Conservation (phyloP, 35 echinoderm and acorn worm species). For the Ophiothrix spiculata region DNA sequence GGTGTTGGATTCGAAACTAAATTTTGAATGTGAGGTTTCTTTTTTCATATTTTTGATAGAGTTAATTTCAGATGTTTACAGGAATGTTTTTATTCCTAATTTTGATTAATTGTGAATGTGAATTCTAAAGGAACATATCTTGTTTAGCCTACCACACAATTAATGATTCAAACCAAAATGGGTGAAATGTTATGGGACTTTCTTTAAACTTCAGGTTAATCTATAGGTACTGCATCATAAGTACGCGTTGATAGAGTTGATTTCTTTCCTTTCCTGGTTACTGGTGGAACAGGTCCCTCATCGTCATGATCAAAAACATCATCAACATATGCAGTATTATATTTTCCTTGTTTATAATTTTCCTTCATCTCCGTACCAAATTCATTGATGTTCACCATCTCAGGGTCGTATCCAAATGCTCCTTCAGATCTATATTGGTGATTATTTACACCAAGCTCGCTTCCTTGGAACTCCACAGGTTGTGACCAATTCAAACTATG, state of each 20-base stretch:
- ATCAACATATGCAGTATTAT: neutral
- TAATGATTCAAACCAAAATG: no score
- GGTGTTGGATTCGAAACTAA: no score
- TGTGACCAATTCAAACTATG: neutral
- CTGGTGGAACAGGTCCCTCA: neutral
- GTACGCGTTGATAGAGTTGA: neutral
- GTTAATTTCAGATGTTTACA: no score
- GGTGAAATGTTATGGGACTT: no score
- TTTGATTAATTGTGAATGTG: no score
- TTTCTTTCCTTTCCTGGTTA: neutral
- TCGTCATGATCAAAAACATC: neutral
- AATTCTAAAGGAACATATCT: no score
- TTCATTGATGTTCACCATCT: conserved; percentile 3
- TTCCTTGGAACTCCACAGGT: neutral
- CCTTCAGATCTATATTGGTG: neutral
- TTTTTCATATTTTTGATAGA: no score
- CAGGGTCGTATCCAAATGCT: neutral
- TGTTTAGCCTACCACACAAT: no score
- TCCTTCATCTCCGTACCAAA: neutral
- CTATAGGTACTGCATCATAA: neutral
- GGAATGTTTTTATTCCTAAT: no score
- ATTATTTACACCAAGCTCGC: neutral
- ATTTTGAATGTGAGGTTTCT: no score
- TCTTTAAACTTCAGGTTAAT: no score
- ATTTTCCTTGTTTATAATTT: neutral